phyloP scores from a whole-genome alignment of 2,888 invertebrate species.

The Athalia cordata region DNA sequence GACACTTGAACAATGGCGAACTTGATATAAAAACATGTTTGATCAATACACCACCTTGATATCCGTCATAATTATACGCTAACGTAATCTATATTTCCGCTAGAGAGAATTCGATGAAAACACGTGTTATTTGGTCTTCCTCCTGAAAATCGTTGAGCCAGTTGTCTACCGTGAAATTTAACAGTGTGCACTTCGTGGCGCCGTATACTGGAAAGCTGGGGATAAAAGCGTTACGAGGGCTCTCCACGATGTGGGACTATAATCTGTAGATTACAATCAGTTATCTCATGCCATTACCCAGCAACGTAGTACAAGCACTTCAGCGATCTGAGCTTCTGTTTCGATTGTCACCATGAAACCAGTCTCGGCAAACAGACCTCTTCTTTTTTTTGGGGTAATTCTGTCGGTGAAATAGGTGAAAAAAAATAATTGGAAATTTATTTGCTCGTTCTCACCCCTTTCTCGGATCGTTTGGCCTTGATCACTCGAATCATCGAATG shows the following conservation, averaged over 20 bases:
- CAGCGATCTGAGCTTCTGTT: slow-evolving; percentile 24
- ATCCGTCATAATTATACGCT: no score
- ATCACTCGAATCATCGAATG: no score
- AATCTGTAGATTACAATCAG: slow-evolving; percentile 31
- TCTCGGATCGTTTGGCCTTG: no score
- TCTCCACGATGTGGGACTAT: not conserved
- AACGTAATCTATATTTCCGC: not conserved
- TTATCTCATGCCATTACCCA: slow-evolving; percentile 18
- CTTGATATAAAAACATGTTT: no score
- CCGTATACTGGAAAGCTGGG: slow-evolving; percentile 21
- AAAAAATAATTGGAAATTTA: no score
- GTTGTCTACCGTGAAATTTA: slow-evolving; percentile 27
- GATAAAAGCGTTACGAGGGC: slow-evolving; percentile 24
- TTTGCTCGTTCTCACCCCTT: no score
- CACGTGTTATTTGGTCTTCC: not conserved
- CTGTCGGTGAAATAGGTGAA: no score
- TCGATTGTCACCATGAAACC: slow-evolving; percentile 18
- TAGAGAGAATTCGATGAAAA: slow-evolving; percentile 17
- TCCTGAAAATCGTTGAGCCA: slow-evolving; percentile 7
- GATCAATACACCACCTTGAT: no score
- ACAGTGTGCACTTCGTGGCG: slow-evolving; percentile 8
- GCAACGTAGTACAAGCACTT: not conserved
- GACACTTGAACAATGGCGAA: no score
- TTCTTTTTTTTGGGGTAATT: not conserved
- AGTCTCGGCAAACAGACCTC: not conserved